A percentile compares a stretch with the other conserved stretches of the same genome.
These are phyloP conservation scores for Tachuris rubrigastra DNA, from an alignment of 2,113 vertebrate species.

Conservation along the genomic window DNA sequence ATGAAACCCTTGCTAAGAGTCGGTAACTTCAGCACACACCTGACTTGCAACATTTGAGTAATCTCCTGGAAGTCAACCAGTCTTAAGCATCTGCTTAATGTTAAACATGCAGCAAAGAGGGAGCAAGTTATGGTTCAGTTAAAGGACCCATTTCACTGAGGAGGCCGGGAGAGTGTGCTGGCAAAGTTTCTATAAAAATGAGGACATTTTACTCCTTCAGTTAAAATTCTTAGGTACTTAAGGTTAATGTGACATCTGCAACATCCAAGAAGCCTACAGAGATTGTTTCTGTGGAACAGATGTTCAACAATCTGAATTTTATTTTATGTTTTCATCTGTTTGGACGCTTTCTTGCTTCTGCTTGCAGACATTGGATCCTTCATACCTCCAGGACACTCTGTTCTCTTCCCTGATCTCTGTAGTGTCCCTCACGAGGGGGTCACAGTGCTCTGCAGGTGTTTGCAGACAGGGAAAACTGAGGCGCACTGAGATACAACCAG, in stretches of 20 bases:
- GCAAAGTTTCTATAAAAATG: neutral
- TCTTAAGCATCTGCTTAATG: neutral
- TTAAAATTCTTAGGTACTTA: neutral
- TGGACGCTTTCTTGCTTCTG: neutral
- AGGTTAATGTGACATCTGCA: constrained; percentile 10
- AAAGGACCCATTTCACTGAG: neutral
- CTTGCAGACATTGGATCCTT: neutral
- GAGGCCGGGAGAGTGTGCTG: neutral
- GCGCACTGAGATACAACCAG: neutral
- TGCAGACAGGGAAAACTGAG: neutral
- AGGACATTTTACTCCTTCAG: neutral
- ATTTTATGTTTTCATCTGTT: neutral
- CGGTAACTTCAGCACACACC: neutral
- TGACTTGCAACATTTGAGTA: neutral
- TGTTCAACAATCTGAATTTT: neutral
- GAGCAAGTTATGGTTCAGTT: neutral
- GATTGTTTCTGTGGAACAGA: constrained; percentile 4
- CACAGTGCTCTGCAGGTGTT: neutral
- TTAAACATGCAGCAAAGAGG: neutral
- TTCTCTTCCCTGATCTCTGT: neutral
- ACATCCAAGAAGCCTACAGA: neutral
- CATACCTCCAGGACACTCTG: neutral
- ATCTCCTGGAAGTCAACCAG: neutral
- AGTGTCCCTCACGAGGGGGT: neutral
- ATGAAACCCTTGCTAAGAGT: neutral